Base-by-base conservation (phyloP, 2,113 vertebrate genomes). In the Sorex araneus region DNA sequence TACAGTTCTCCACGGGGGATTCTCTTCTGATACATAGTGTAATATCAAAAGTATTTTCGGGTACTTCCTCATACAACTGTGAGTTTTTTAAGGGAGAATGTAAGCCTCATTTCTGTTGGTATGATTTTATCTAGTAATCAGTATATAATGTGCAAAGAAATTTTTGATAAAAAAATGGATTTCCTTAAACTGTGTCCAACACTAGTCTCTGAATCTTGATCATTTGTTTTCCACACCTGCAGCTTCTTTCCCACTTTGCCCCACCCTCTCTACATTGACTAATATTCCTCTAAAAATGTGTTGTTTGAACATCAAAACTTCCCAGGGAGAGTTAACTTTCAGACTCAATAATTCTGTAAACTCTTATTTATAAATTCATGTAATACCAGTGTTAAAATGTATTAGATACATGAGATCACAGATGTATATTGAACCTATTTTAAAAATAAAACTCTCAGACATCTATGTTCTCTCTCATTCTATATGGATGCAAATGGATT, bases 391-490 rank as follows among this genome's bases (percentile, higher is more conserved):
- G 30, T 57, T 45, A 80, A 28, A 89, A 64, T 84, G 40, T 45
- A 60, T 57, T 89, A 57, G 12, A 25, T 83, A 16, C 28, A 75
- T 83, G 76, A 94, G 63, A 60, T 84, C 78, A 80, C 36, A 70
- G 21, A 43, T 71, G 83, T 19, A 71, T 34, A 28, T 47, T 21
- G 32, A 77, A 3, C n/a, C 23, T 66, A 11, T 87, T 84, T 77
- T 75, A 88, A 84, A 92, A 92, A 70, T 70, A 60, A 93, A 89
- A 70, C 47, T 60, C 79, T 90, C 32, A 78, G 30, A 78, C 79
- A 74, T 28, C 5, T 40, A 32, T 71, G 21, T 15, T 77, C 10
- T 77, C 21, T 32, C 25, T 57, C 25, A 74, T 78, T 63, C 54
- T 92, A 21, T 87, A n/a, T 11, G 71, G 30, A 90, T 47, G 18